Evolutionary conservation across 2,888 invertebrate genomes (phyloP).

Genomic region (Nemotelus pantherinus): DNA sequence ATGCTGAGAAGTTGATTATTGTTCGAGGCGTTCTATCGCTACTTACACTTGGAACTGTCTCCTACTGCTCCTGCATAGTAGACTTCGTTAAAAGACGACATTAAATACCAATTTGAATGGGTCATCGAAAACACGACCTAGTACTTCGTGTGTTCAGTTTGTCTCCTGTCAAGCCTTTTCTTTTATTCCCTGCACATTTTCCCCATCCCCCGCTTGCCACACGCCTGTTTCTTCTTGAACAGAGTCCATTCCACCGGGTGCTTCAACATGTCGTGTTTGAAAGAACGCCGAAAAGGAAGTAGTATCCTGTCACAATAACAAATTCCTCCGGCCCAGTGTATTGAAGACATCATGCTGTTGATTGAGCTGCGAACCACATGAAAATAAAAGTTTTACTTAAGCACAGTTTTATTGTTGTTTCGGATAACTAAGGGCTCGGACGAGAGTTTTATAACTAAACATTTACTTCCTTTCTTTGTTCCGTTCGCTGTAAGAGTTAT

Average conservation of each 20-base stretch:
- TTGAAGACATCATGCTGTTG: conserved; percentile 26
- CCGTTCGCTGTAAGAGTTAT: conserved; percentile 8
- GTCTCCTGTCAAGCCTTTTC: background rate
- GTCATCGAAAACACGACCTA: conserved; percentile 33
- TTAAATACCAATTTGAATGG: conserved; percentile 39
- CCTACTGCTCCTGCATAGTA: conserved; percentile 5
- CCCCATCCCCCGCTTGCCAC: background rate
- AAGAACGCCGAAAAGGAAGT: background rate
- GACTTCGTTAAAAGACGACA: conserved; percentile 25
- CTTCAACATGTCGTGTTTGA: background rate
- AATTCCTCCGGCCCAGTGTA: conserved; percentile 4
- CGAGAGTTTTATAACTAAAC: conserved; percentile 39
- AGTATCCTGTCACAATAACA: conserved; percentile 6
- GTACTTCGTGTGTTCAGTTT: background rate
- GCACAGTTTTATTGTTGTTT: conserved; percentile 38
- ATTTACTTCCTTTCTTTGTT: conserved; percentile 32
- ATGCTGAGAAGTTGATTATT: background rate
- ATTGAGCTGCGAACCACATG: conserved; percentile 24
- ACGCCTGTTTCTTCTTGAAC: background rate
- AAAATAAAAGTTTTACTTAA: conserved; percentile 37
- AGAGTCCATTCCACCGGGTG: background rate
- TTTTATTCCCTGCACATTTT: background rate
- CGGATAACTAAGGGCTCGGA: conserved; percentile 19
- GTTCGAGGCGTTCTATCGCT: background rate
- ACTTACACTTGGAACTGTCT: conserved; percentile 18